A percentile compares a stretch with the other conserved stretches of the same genome.
These are phyloP conservation scores for Drosophila ogumai DNA, from an alignment of 1,140 invertebrate genomes.

Conservation along the genomic window DNA sequence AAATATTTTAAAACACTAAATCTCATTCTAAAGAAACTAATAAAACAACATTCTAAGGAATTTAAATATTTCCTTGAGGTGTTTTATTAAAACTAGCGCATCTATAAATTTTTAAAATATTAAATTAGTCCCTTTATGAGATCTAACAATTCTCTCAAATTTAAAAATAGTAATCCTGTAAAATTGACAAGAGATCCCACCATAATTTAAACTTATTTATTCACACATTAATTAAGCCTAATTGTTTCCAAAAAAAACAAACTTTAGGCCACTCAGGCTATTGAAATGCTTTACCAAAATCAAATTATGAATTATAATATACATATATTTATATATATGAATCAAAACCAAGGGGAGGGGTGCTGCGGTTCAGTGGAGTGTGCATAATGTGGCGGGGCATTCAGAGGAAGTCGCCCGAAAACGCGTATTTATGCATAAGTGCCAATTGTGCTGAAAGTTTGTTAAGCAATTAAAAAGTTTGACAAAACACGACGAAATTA, in stretches of 20 bases:
- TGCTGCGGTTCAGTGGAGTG: constrained; percentile 31
- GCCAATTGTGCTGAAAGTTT: constrained; percentile 62
- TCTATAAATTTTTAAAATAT: no score
- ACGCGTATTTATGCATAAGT: constrained; percentile 36
- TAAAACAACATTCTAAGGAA: no score
- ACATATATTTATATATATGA: not conserved
- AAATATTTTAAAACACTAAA: no score
- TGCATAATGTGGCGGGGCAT: constrained; percentile 33
- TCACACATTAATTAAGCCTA: constrained; percentile 17
- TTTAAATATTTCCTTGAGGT: no score
- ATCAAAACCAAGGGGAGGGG: not conserved
- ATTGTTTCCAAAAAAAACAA: constrained; percentile 9
- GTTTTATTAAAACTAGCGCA: no score
- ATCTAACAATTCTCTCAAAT: not conserved
- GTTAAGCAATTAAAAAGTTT: constrained; percentile 82
- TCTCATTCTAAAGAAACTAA: no score
- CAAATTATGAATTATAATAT: constrained; percentile 18
- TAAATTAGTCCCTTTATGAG: not conserved
- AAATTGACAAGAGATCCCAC: not conserved
- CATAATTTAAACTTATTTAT: not conserved
- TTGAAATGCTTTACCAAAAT: not conserved
- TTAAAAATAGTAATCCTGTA: not conserved
- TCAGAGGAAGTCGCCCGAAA: constrained; percentile 42
- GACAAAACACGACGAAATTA: constrained; percentile 70
- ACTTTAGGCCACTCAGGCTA: constrained; percentile 10